Evolutionary conservation across 2,888 invertebrate species (phyloP).

Genomic region (Amblyjoppa fuscipennis): DNA sequence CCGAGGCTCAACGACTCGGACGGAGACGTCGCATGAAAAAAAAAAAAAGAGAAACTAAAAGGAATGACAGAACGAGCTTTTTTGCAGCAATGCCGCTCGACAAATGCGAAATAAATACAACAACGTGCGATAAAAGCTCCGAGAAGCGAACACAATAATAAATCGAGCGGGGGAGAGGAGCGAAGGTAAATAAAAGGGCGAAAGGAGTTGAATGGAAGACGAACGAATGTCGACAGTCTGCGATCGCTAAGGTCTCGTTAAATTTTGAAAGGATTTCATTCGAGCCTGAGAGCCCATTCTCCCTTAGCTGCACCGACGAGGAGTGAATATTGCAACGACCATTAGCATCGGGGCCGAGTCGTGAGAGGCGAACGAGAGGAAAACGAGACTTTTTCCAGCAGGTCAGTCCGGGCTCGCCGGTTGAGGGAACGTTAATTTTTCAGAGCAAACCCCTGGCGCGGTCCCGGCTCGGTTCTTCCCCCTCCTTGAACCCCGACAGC

Average conservation of each 20-base stretch:
- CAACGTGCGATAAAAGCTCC: not conserved
- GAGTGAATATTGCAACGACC: constrained; percentile 70
- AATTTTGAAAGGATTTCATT: constrained; percentile 57
- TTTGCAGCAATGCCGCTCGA: not conserved
- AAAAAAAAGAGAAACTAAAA: not conserved
- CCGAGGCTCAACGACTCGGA: not conserved
- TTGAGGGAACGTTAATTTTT: constrained; percentile 62
- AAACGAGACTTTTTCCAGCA: constrained; percentile 35
- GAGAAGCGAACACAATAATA: not conserved
- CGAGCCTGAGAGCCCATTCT: constrained; percentile 27
- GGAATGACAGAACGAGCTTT: not conserved
- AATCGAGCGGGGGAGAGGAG: not conserved
- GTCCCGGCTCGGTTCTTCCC: constrained; percentile 16
- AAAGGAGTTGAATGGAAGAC: not conserved
- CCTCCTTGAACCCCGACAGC: constrained; percentile 20
- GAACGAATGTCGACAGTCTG: constrained; percentile 60
- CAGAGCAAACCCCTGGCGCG: constrained; percentile 29
- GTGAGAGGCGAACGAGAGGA: constrained; percentile 37
- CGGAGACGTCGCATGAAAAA: not conserved
- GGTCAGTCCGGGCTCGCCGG: constrained; percentile 8
- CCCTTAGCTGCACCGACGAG: not conserved
- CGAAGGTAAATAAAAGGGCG: not conserved
- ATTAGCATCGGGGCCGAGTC: constrained; percentile 55
- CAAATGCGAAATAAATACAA: not conserved
- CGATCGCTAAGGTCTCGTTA: constrained; percentile 46